A percentile compares a stretch with the other conserved stretches of the same genome.
phyloP scores from a whole-genome alignment of 2,888 invertebrate genomes.

The Strigamia maritima region DNA sequence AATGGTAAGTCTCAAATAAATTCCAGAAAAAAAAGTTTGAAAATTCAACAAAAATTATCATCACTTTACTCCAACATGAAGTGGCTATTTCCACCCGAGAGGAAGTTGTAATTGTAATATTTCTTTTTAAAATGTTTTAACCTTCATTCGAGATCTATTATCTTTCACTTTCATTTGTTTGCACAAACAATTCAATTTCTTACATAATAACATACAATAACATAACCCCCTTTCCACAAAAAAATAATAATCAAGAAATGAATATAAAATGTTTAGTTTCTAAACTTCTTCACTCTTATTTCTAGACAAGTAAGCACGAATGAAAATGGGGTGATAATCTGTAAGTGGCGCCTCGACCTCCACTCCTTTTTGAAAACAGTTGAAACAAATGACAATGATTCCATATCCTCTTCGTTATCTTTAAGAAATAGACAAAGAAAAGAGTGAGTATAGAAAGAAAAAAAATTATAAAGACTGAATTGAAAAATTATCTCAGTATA shows the following conservation, averaged over 20 bases:
- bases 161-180: background rate
- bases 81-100: no score
- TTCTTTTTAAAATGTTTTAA: no score
- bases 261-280: background rate
- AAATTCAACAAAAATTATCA: no score
- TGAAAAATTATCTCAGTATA: conserved; percentile 26
- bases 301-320: conserved; percentile 27
- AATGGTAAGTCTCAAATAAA: no score
- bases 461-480: background rate
- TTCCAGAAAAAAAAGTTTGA: no score
- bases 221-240: no score
- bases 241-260: background rate
- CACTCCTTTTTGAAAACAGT: conserved; percentile 16
- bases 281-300: background rate
- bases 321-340: background rate
- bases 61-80: no score
- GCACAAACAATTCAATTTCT: background rate
- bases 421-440: conserved; percentile 25
- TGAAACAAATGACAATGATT: conserved; percentile 18
- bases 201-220: no score
- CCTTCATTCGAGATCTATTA: no score
- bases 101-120: no score
- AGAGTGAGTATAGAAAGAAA: background rate
- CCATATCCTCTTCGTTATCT: conserved; percentile 11
- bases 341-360: conserved; percentile 16